Percentiles rank a stretch among this genome's conserved stretches.
Evolutionary conservation across 2,888 invertebrate species (phyloP).

Genomic region (Dioctria linearis): DNA sequence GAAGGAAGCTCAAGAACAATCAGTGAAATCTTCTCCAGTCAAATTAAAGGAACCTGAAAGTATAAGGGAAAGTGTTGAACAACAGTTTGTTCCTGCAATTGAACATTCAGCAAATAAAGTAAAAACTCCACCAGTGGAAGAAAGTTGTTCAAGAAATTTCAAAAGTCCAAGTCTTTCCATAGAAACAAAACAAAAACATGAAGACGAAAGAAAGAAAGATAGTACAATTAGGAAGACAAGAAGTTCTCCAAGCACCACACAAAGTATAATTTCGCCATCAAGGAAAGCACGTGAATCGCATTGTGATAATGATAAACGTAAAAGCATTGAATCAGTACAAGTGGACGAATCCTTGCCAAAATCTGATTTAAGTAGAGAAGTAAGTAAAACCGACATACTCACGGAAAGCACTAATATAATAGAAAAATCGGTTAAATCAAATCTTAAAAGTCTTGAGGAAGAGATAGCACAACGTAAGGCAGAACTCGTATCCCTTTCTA

Average conservation of each 20-base stretch:
- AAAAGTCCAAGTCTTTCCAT: slow-evolving; percentile 29
- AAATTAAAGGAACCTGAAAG: slow-evolving; percentile 10
- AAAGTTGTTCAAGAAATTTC: not conserved
- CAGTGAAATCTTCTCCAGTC: slow-evolving; percentile 16
- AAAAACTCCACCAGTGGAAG: slow-evolving; percentile 15
- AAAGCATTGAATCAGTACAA: not conserved
- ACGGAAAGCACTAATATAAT: not conserved
- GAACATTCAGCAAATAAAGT: slow-evolving; percentile 3
- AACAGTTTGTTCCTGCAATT: not conserved
- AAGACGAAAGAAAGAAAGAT: slow-evolving; percentile 20
- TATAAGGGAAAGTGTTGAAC: slow-evolving; percentile 1
- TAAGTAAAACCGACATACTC: not conserved
- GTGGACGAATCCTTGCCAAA: slow-evolving; percentile 1
- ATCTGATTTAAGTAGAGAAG: not conserved
- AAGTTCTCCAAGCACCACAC: slow-evolving; percentile 26
- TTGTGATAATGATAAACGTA: not conserved
- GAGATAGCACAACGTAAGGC: slow-evolving; percentile 68
- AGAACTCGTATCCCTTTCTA: slow-evolving; percentile 61
- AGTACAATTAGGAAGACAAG: slow-evolving; percentile 20
- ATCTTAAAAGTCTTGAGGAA: slow-evolving; percentile 65
- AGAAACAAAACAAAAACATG: slow-evolving; percentile 20
- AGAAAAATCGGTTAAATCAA: not conserved
- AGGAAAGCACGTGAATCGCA: slow-evolving; percentile 6
- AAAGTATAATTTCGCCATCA: slow-evolving; percentile 23
- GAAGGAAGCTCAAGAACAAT: slow-evolving; percentile 14